phyloP scores from a whole-genome alignment of 1,140 invertebrate species.

The Scaptomyza graminum region DNA sequence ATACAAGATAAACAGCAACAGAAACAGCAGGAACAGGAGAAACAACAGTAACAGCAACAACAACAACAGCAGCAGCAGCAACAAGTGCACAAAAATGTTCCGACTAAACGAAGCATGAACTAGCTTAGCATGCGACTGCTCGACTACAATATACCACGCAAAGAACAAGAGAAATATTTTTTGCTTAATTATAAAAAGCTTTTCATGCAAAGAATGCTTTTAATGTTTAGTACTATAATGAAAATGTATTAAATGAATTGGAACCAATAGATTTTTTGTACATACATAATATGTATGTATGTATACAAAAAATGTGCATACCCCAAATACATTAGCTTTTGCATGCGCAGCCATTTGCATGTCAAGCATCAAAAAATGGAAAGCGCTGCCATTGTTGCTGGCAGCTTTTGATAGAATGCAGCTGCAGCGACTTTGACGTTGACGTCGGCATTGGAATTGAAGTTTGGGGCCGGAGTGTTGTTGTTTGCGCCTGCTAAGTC shows the following conservation, averaged over 20 bases:
- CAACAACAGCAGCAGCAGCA: conserved; percentile 13
- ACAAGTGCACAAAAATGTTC: conserved; percentile 49
- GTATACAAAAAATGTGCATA: conserved; percentile 5
- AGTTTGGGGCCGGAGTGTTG: conserved; percentile 5
- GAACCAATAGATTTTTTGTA: background rate
- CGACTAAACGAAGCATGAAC: conserved; percentile 66
- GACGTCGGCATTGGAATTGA: background rate
- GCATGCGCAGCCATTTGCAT: conserved; percentile 29
- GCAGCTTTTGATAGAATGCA: conserved; percentile 46
- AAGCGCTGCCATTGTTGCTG: conserved; percentile 36
- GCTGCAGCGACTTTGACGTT: conserved; percentile 7
- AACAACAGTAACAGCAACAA: conserved; percentile 4
- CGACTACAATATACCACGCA: conserved; percentile 17
- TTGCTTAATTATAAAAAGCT: background rate
- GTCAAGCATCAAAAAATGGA: conserved; percentile 34
- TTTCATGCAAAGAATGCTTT: conserved; percentile 3
- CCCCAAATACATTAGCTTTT: background rate
- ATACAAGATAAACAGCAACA: conserved; percentile 7
- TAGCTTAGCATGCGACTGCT: conserved; percentile 18
- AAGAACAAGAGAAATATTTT: too few relatives aligned
- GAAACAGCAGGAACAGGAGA: conserved; percentile 3
- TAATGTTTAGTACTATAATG: too few relatives aligned
- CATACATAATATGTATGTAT: too few relatives aligned
- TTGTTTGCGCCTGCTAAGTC: conserved; percentile 32
- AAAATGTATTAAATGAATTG: background rate